Base-by-base conservation (phyloP, 1,140 invertebrate genomes). In the Xylocopa sonorina region DNA sequence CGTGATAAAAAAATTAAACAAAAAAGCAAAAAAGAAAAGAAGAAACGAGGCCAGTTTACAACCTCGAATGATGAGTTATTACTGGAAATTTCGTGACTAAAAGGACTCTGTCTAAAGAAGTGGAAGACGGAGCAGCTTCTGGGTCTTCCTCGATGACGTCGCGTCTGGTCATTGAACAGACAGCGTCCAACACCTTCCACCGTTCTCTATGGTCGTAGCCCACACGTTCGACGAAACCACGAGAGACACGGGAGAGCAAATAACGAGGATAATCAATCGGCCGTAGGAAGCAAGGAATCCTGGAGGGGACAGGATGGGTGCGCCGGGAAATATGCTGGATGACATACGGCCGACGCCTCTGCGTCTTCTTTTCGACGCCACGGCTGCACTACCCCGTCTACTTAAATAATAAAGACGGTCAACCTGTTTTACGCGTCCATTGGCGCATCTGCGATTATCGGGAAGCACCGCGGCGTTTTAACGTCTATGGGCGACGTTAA, bases 301-400 rank as follows among this genome's bases (percentile, higher is more conserved):
- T 79, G 81, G 67, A 62, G 58, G 60, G 73, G 77, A 84, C 85
- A 87, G 82, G 86, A 87, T 87, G 86, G 86, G 86, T 79, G 86
- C 71, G 85, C 68, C 86, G 55, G 82, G 60, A 84, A 87, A 84
- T 87, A 84, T 82, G 72, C 71, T 27, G 66, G 27, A 79, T 82
- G 80, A 86, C 71, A 71, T 80, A 72, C 46, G 58, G 41, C 48
- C 48, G 46, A 83, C 83, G 77, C 83, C 83, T 85, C 82, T 81
- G 78, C 76, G 32, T 38, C 24, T 60, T 64, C 53, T 76, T 66
- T 80, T 72, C 51, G 77, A 34, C 60, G 34, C n/a, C 18, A n/a
- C 12, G n/a, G 51, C 1, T 21, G 16, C 18, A 0, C 16, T 10
- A 66, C 29, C 43, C 14, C 27, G 34, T 50, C 16, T 32, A 34